Evolutionary conservation across 2,888 invertebrate species (phyloP).

Genomic region (Ennomos erosarius): DNA sequence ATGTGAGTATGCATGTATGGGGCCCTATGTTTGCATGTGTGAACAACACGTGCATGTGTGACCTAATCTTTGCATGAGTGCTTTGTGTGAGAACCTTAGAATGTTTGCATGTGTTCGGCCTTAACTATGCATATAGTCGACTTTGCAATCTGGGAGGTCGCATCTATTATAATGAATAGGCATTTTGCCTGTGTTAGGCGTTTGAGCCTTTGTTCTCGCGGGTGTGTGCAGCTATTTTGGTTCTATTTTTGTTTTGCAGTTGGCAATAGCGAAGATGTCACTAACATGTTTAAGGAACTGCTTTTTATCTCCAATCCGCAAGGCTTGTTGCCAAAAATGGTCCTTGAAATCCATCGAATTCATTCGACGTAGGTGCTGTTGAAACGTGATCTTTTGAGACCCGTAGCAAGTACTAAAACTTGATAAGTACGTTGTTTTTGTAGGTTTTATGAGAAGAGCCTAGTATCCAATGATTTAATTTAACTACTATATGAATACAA

Average conservation of each 20-base stretch:
- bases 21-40: constrained; percentile 40
- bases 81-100: not conserved
- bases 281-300: constrained; percentile 8
- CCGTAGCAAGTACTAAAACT: too few species aligned
- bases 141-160: constrained; percentile 32
- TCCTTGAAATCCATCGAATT: too few species aligned
- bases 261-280: constrained; percentile 25
- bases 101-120: constrained; percentile 30
- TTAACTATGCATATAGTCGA: constrained; percentile 13
- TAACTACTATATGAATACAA: too few species aligned
- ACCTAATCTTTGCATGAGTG: constrained; percentile 18
- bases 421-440: too few species aligned
- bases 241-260: constrained; percentile 28
- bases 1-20: constrained; percentile 39
- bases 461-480: too few species aligned
- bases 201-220: constrained; percentile 14
- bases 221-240: constrained; percentile 26
- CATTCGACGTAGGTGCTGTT: too few species aligned
- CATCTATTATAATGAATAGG: constrained; percentile 14
- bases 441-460: too few species aligned
- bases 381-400: too few species aligned
- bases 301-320: constrained; percentile 7
- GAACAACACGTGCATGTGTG: constrained; percentile 29
- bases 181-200: constrained; percentile 17
- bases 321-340: too few species aligned